Base-by-base conservation (phyloP, 2,888 invertebrate species). In the Caprella mutica region DNA sequence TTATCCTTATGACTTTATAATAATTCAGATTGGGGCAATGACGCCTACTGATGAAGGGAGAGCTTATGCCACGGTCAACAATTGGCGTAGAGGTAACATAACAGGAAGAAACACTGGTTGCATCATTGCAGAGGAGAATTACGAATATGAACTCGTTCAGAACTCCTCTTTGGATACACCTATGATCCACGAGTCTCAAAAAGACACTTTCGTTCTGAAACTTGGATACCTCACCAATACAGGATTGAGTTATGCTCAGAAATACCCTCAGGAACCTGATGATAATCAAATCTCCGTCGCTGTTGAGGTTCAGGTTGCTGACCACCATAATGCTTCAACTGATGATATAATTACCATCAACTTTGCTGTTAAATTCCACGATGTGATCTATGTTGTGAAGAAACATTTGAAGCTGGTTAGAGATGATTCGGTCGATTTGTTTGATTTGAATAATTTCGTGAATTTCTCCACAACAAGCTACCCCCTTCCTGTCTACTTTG, bases 11-110 rank as follows among this genome's bases (percentile, higher is more conserved):
- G n/a, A n/a, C n/a, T n/a, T 33, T 14, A 33, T 8, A 33, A 33
- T 46, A 8, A 21, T 38, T 30, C 57, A 62, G 62, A n/a, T 62
- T 5, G 57, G 48, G 1, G 56, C 50, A 21, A 55, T 59, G 57
- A 59, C 63, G 1, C 33, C 59, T 1, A 27, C 59, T 2, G 53
- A 52, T 12, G 44, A 24, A 6, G 59, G 57, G 4, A 50, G 59
- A 3, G 63, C 63, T n/a, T 52, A 40, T 24, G 59, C 59, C 23
- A 63, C 63, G n/a, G 38, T 63, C 19, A 56, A 59, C 38, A 58
- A 52, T 19, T 56, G 56, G n/a, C 48, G 55, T 48, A 59, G 46
- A 54, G 56, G 17, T 8, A 17, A 14, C 24, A 26, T 29, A n/a
- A 17, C 19, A 5, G 59, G 62, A n/a, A 55, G 33, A 46, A 62